Conservation (phyloP, 2,113 vertebrate species). For the Halcyon malimbica region DNA sequence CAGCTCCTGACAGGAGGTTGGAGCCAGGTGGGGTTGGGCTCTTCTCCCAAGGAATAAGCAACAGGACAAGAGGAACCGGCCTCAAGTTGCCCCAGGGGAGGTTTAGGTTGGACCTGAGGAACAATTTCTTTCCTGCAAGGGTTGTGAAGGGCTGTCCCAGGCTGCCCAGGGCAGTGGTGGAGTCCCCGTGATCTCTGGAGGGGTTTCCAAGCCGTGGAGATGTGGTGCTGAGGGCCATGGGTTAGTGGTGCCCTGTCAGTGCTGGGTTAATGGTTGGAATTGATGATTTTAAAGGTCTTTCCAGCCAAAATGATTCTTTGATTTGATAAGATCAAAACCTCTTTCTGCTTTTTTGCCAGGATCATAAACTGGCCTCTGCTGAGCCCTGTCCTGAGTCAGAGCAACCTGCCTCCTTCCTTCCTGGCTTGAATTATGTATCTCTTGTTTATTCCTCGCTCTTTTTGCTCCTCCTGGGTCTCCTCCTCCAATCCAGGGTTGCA, state of each 20-base stretch:
- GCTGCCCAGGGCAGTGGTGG: background rate
- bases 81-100: background rate
- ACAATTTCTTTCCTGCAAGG: background rate
- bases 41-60: background rate
- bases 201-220: background rate
- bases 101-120: background rate
- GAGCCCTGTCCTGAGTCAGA: background rate
- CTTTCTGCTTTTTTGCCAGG: background rate
- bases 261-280: background rate
- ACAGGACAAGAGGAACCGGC: background rate
- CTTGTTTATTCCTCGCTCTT: background rate
- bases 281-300: background rate
- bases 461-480: background rate
- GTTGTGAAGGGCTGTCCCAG: background rate
- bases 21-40: background rate
- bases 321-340: background rate
- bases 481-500: conserved; percentile 13
- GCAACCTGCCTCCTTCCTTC: background rate
- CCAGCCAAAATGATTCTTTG: background rate
- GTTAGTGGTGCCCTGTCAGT: background rate
- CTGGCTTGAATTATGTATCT: background rate
- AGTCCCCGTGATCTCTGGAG: background rate
- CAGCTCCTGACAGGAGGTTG: background rate
- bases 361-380: background rate
- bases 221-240: background rate